Conservation (phyloP, 2,797 vertebrate genomes). For the Gymnothorax reevesii region DNA sequence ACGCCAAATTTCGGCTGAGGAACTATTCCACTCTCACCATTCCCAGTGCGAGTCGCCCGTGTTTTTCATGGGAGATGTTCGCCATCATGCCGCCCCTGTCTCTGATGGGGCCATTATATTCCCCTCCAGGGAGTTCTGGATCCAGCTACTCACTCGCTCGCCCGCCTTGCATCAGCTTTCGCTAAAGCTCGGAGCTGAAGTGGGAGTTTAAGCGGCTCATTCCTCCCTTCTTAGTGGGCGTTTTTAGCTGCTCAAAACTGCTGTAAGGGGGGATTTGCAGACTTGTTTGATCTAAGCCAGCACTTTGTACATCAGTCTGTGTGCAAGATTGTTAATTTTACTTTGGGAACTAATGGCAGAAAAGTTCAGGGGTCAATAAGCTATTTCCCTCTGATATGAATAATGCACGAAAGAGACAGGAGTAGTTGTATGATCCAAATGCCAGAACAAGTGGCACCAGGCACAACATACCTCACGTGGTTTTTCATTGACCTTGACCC, state of each 20-base stretch:
- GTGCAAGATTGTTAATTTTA: background rate
- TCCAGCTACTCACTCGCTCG: background rate
- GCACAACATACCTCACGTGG: no score
- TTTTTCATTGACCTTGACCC: no score
- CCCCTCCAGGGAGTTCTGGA: constrained; percentile 15
- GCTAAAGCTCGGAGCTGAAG: background rate
- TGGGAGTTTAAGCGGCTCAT: background rate
- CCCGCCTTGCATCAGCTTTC: constrained; percentile 5
- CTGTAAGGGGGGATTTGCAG: background rate
- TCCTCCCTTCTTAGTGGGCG: background rate
- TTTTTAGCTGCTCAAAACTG: background rate
- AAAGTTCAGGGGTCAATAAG: background rate
- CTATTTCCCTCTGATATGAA: background rate
- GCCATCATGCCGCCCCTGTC: background rate
- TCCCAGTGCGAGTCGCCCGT: background rate
- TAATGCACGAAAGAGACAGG: background rate
- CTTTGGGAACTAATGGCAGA: background rate
- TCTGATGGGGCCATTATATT: constrained; percentile 9
- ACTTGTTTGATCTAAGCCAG: background rate
- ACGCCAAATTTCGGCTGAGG: background rate
- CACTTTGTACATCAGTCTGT: background rate
- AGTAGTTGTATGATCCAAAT: background rate
- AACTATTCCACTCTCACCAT: background rate
- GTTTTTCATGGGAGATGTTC: background rate
- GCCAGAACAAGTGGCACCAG: no score